Base-by-base conservation (phyloP, 2,888 invertebrate genomes). In the Ashinkailepas kermadecensis region DNA sequence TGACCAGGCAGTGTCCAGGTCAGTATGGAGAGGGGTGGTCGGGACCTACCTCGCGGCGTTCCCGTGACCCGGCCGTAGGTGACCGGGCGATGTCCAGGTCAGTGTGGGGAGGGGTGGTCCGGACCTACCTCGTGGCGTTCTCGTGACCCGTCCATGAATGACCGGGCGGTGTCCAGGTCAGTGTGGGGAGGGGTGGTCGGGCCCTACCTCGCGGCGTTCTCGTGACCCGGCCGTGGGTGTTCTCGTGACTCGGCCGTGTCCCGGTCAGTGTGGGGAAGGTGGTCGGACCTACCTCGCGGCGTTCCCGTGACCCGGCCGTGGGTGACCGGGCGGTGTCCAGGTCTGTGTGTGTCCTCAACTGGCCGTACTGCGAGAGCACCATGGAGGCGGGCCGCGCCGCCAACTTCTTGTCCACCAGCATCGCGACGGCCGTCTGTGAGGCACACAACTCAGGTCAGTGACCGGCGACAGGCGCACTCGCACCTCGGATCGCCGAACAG, bases 41-140 rank as follows among this genome's bases (percentile, higher is more conserved):
- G 65, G 8, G 70, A 74, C 70, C 70, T 54, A 74, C 70, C 70
- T n/a, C n/a, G n/a, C n/a, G n/a, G n/a, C n/a, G n/a, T n/a, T n/a
- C n/a, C n/a, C n/a, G n/a, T n/a, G n/a, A n/a, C n/a, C n/a, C n/a
- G n/a, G n/a, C n/a, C n/a, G n/a, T n/a, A n/a, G n/a, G n/a, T n/a
- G n/a, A n/a, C n/a, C n/a, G n/a, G n/a, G n/a, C n/a, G n/a, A n/a
- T n/a, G n/a, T n/a, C n/a, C n/a, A n/a, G n/a, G n/a, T n/a, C n/a
- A n/a, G n/a, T n/a, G n/a, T n/a, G n/a, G n/a, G n/a, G 58, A 58
- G n/a, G 10, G 58, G 10, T 58, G 58, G 58, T 21, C 23, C n/a
- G 8, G 70, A 74, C 70, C 70, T 54, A 74, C 70, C 70, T 74
- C 70, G 1, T 54, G 39, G 18, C 25, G 15, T n/a, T n/a, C n/a